Evolutionary conservation across 2,113 vertebrate genomes (phyloP).

Genomic region (Phaetusa simplex): DNA sequence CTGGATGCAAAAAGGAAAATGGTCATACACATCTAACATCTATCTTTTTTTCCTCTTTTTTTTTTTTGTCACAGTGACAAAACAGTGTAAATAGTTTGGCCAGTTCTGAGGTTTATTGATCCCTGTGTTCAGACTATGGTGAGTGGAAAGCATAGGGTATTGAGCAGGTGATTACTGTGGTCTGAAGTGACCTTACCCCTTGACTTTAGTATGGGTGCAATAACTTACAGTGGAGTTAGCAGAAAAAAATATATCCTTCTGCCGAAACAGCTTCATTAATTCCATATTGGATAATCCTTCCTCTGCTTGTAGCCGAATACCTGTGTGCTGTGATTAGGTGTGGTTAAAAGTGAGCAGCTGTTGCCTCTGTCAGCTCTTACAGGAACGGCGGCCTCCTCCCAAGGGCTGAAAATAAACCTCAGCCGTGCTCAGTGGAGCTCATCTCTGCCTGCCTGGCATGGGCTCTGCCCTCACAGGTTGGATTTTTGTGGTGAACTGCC

Average conservation of each 20-base stretch:
- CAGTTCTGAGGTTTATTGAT: not conserved
- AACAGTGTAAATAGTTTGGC: not conserved
- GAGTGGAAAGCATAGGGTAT: not conserved
- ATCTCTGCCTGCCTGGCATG: not conserved
- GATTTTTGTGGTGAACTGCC: not conserved
- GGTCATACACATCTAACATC: not conserved
- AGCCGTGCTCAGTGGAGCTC: not conserved
- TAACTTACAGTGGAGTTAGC: not conserved
- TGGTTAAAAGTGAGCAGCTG: not conserved
- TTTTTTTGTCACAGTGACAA: not conserved
- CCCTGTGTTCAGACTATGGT: fast-evolving
- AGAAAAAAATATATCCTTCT: not conserved
- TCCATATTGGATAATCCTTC: not conserved
- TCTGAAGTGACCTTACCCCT: not conserved
- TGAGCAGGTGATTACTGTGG: not conserved
- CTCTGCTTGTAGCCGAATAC: not conserved
- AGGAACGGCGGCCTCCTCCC: not conserved
- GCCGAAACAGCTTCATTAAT: not conserved
- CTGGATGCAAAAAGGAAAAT: not conserved
- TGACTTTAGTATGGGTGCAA: not conserved
- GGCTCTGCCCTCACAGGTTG: not conserved
- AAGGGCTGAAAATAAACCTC: not conserved
- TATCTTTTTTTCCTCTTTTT: not conserved
- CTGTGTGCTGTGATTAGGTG: not conserved
- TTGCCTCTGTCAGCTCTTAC: not conserved